Evolutionary conservation across 2,113 vertebrate genomes (phyloP).

Genomic region (Ophthalmolycus amberensis): DNA sequence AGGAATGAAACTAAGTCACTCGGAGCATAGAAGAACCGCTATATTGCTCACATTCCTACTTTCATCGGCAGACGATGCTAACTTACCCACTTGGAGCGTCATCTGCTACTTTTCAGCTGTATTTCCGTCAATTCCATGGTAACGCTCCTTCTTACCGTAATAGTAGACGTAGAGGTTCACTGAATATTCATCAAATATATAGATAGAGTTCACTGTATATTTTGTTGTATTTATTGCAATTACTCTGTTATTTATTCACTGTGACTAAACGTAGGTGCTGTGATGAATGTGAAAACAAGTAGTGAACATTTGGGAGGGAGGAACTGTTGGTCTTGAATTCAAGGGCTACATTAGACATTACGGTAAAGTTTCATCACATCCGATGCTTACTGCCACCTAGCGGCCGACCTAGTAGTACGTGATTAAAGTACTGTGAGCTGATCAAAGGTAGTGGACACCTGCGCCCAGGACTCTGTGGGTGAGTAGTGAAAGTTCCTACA

Average conservation of each 20-base stretch:
- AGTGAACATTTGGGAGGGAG: not conserved
- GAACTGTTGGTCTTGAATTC: not conserved
- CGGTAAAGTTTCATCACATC: conserved; percentile 38
- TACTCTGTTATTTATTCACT: not conserved
- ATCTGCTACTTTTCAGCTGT: conserved; percentile 39
- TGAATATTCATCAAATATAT: not conserved
- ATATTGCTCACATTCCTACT: not conserved
- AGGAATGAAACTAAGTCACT: not conserved
- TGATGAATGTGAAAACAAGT: not conserved
- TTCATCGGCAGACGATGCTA: not conserved
- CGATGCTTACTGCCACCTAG: conserved; percentile 46
- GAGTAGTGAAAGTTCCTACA: conserved; percentile 33
- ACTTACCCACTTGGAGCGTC: not conserved
- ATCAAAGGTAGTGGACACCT: conserved; percentile 50
- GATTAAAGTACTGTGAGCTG: not conserved
- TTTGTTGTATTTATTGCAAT: rapidly evolving
- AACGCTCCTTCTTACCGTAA: conserved; percentile 68
- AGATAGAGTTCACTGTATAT: not conserved
- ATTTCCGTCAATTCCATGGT: conserved; percentile 79
- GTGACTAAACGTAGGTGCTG: not conserved
- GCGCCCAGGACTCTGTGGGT: conserved; percentile 31
- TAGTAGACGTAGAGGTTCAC: not conserved
- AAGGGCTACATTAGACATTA: conserved; percentile 27
- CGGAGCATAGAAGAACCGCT: rapidly evolving
- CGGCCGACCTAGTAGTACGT: not conserved